Base-by-base conservation (phyloP, 2,797 vertebrate species). In the Etheostoma perlongum region DNA sequence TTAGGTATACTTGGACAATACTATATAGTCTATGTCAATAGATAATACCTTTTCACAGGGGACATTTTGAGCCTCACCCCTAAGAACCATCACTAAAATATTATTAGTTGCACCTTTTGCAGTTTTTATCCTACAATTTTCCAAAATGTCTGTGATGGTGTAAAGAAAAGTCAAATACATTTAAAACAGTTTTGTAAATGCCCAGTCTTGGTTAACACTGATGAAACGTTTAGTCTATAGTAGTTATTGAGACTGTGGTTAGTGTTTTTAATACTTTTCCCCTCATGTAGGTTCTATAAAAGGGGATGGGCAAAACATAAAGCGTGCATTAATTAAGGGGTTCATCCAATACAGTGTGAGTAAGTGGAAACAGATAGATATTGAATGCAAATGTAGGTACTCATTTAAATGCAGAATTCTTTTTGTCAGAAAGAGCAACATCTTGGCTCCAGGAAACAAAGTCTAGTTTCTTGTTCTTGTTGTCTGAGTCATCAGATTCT, bases 361-460 rank as follows among this genome's bases (percentile, higher is more conserved):
- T 46, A 8, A 62, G 23, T 33, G 46, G 44, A 57, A 68, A 54
- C 16, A 8, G 23, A 52, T 19, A 46, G 10, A 60, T 59, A 13
- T 36, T 8, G 19, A 53, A 59, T 49, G 15, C 30, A 61, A 40
- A 57, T 72, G 10, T 1, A 30, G 12, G 18, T 23, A n/a, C 0
- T 25, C 16, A 6, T 68, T 59, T 67, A 8, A 69, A 33, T 7
- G 21, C 19, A n/a, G 21, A 49, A 10, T 69, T 69, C 48, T 61
- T 16, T 67, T 1, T 49, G 5, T 36, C 16, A 54, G 27, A n/a
- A 49, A 54, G 25, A 57, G 16, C 21, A n/a, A 8, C 12, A 63
- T 74, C 2, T 52, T 48, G 8, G 4, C 44, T 78, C 51, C 14
- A 53, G 27, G 72, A 81, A 90, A 79, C 61, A 52, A 76, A 63